Conservation (phyloP, 2,888 invertebrate species). For the Deilephila porcellus region DNA sequence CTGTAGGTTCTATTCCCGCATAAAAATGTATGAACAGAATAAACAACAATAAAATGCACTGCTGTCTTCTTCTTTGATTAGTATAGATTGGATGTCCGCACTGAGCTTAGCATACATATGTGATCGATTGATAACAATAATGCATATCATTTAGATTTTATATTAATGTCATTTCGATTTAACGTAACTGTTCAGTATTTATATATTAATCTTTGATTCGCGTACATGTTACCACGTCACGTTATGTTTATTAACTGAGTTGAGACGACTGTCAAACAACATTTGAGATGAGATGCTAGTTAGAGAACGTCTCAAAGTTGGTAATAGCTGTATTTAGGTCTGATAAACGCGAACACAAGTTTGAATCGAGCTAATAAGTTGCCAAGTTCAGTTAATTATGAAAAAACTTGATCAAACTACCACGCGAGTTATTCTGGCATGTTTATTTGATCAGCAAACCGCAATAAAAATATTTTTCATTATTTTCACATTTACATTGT, state of each 20-base stretch:
- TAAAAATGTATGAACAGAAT: too few species aligned
- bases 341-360: neutral
- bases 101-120: too few species aligned
- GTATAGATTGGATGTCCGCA: too few species aligned
- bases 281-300: neutral
- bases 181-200: neutral
- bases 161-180: too few species aligned
- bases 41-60: too few species aligned
- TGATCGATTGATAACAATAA: too few species aligned
- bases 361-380: neutral
- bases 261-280: neutral
- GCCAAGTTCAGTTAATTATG: neutral
- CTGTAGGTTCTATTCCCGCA: too few species aligned
- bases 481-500: neutral
- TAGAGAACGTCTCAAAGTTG: constrained; percentile 3
- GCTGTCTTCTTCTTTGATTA: too few species aligned
- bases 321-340: neutral
- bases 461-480: neutral
- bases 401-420: neutral
- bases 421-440: neutral
- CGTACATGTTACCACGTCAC: neutral
- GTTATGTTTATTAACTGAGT: neutral
- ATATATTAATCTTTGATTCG: neutral
- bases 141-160: too few species aligned
- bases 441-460: neutral